phyloP scores from a whole-genome alignment of 2,797 vertebrate species.

The Uromys caudimaculatus region DNA sequence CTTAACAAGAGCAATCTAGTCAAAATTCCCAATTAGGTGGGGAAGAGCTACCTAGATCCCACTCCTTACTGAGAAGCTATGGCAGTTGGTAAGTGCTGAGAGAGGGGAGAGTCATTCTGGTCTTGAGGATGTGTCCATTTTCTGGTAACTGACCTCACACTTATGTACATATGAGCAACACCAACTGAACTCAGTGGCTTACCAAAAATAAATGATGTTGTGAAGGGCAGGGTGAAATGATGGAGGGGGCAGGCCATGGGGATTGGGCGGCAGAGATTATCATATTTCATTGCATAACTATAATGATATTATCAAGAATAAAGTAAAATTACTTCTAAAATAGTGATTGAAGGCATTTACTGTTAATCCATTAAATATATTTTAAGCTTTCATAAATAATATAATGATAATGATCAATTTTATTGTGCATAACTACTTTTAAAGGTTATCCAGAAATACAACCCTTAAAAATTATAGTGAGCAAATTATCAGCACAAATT shows the following conservation, averaged over 20 bases:
- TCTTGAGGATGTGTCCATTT: too few relatives aligned
- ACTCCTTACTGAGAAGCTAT: background rate
- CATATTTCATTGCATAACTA: background rate
- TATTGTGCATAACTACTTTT: background rate
- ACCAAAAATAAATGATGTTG: background rate
- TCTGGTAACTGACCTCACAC: background rate
- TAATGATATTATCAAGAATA: background rate
- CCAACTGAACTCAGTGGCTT: background rate
- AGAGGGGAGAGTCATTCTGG: background rate
- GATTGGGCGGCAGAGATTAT: background rate
- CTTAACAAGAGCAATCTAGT: background rate
- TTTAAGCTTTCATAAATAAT: constrained; percentile 24
- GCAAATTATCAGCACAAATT: constrained; percentile 8
- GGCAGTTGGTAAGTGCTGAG: background rate
- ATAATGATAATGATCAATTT: constrained; percentile 31
- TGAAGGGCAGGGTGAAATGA: background rate
- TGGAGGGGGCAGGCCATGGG: too few relatives aligned
- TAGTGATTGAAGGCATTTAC: background rate
- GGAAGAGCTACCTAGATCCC: background rate
- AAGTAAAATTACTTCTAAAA: background rate
- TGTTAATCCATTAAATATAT: background rate
- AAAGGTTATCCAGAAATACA: background rate
- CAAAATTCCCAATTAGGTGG: background rate
- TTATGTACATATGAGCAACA: background rate
- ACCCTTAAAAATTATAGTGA: background rate